These are phyloP conservation scores for Anagyrus pseudococci DNA, from an alignment of 2,888 invertebrate genomes.

Conservation along the genomic window DNA sequence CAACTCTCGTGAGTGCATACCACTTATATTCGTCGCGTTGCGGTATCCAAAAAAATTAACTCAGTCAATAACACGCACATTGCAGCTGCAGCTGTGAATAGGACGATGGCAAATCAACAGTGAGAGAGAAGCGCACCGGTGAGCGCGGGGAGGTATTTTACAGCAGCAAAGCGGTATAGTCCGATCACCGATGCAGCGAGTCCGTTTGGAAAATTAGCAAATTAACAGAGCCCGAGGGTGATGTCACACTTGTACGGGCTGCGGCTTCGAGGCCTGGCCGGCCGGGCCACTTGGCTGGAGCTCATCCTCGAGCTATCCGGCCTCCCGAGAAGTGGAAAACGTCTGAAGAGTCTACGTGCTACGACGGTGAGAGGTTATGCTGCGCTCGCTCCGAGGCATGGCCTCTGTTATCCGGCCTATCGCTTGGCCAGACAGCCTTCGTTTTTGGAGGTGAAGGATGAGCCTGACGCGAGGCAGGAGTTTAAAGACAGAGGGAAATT, in stretches of 20 bases:
- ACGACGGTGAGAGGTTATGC: conserved; percentile 48
- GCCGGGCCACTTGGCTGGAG: conserved; percentile 28
- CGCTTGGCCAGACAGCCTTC: background rate
- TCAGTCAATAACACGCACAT: too few species aligned
- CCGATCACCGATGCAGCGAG: too few species aligned
- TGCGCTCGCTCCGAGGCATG: background rate
- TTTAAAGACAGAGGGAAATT: background rate
- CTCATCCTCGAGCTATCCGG: conserved; percentile 30
- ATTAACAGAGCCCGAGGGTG: too few species aligned
- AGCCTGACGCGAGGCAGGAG: background rate
- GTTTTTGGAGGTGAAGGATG: background rate
- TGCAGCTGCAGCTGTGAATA: too few species aligned
- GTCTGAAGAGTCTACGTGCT: conserved; percentile 23
- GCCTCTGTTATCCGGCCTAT: background rate
- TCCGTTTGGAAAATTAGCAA: too few species aligned
- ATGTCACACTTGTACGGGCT: conserved; percentile 45
- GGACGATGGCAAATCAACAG: too few species aligned
- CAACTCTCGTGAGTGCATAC: too few species aligned
- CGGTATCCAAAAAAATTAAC: too few species aligned
- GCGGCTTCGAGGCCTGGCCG: conserved; percentile 34
- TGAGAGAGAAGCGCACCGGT: too few species aligned
- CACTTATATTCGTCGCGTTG: too few species aligned
- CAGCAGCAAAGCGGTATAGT: too few species aligned
- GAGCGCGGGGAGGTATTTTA: too few species aligned
- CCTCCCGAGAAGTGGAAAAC: conserved; percentile 15